Conservation (phyloP, 1,140 invertebrate species). For the Lethocerus indicus region DNA sequence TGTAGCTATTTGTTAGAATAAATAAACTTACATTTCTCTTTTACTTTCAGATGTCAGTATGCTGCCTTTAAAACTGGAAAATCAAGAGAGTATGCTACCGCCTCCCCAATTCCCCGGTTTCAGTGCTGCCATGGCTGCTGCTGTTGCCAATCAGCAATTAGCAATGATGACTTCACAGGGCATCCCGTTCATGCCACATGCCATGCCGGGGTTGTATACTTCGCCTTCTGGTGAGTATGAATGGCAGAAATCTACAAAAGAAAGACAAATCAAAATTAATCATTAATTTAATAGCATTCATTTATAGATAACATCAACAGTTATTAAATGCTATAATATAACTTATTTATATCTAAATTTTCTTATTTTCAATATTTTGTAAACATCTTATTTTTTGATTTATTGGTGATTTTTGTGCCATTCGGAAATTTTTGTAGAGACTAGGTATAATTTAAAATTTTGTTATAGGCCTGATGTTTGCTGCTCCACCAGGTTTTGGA, state of each 20-base stretch:
- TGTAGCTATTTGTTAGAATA: too few relatives aligned
- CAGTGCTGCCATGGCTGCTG: slow-evolving; percentile 20
- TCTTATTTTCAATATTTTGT: too few relatives aligned
- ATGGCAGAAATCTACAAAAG: too few relatives aligned
- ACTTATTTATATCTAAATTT: too few relatives aligned
- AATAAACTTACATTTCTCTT: too few relatives aligned
- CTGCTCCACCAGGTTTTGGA: slow-evolving; percentile 20
- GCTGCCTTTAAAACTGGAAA: slow-evolving; percentile 14
- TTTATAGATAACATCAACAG: too few relatives aligned
- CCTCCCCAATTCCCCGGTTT: slow-evolving; percentile 17
- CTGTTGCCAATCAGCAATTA: slow-evolving; percentile 22
- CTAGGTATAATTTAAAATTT: slow-evolving; percentile 3
- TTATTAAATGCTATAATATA: too few relatives aligned
- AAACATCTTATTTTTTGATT: too few relatives aligned
- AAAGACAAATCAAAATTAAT: too few relatives aligned
- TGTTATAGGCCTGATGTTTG: slow-evolving; percentile 22
- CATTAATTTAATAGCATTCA: too few relatives aligned
- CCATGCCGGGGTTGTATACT: slow-evolving; percentile 23
- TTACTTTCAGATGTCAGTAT: slow-evolving; percentile 14
- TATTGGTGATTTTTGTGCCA: too few relatives aligned
- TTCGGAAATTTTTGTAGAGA: too few relatives aligned
- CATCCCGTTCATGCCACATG: slow-evolving; percentile 23
- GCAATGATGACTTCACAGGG: slow-evolving; percentile 25
- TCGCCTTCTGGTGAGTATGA: slow-evolving; percentile 22
- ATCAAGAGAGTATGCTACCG: slow-evolving; percentile 12